Evolutionary conservation across 2,113 vertebrate species (phyloP), one percentile per base, ranked within the genome.

Genomic region (Scomber japonicus): DNA sequence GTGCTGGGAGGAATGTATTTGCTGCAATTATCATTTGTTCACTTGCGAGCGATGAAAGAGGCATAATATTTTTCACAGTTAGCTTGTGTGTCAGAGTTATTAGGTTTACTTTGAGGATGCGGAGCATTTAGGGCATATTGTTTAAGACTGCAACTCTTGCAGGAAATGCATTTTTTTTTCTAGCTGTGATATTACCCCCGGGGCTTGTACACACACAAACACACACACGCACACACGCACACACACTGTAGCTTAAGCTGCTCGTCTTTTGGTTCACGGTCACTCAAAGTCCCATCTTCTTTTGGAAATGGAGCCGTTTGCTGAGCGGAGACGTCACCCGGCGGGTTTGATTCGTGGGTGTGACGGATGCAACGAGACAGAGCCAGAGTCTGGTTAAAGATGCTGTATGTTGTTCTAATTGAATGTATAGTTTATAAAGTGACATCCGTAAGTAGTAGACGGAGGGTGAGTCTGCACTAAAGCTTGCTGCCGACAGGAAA

Each of bases 21-120:
- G 53, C 78, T 40, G 83, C 84, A 88, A 91, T 91, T 90, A 90
- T 81, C 82, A 81, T 92, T 90, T 88, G 75, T 82, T 85, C 85
- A 68, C 74, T 84, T 59, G 82, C 69, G 11, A 64, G 75, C 68
- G 67, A 80, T 81, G 72, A 90, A 87, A 77, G 82, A 71, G 84
- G 69, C 75, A 55, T 78, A 81, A 79, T 73, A 86, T 91, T 87
- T 86, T 69, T 89, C 81, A 84, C 83, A 70, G 80, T 88, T 87
- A 78, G 87, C 72, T 24, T 14, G 85, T 70, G 78, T 73, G 80
- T 80, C 82, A 81, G 67, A 71, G 75, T 90, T 90, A 89, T 90
- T 87, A 80, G 77, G 85, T 90, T 86, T 88, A 75, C 81, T 81
- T 24, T 79, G 81, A 87, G 71, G 80, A 86, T 81, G 82, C 78